Conservation (phyloP, 2,797 vertebrate species). For the Enteromius paludinosus region DNA sequence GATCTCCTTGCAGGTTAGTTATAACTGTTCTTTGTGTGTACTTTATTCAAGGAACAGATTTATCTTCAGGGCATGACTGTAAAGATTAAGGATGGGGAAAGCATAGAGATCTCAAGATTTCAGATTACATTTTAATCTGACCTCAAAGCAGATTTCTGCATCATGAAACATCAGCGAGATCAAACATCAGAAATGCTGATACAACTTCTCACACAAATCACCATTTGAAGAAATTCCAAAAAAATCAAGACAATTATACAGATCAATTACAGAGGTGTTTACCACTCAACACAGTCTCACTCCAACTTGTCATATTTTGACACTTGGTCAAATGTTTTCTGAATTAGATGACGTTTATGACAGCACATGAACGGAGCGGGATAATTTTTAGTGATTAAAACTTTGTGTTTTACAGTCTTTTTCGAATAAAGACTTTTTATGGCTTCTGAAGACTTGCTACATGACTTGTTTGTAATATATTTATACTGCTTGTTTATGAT, state of each 20-base stretch:
- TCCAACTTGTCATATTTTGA: too few species aligned
- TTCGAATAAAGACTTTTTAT: too few species aligned
- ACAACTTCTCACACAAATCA: slow-evolving; percentile 46
- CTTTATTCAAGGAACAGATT: slow-evolving; percentile 52
- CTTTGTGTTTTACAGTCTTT: too few species aligned
- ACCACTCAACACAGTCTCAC: background rate
- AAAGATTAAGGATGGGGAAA: slow-evolving; percentile 56
- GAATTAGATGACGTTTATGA: too few species aligned
- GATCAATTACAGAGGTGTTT: background rate
- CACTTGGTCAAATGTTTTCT: too few species aligned
- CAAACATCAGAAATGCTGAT: slow-evolving; percentile 43
- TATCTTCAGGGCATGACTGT: slow-evolving; percentile 50
- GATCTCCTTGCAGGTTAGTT: background rate
- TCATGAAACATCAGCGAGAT: slow-evolving; percentile 55
- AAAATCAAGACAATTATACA: background rate
- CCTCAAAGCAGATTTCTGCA: slow-evolving; percentile 53
- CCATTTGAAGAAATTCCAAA: slow-evolving; percentile 10
- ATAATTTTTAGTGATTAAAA: too few species aligned
- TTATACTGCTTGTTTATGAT: too few species aligned
- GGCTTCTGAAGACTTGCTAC: too few species aligned
- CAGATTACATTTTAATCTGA: slow-evolving; percentile 56
- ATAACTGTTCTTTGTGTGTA: slow-evolving; percentile 22
- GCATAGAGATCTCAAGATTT: slow-evolving; percentile 41
- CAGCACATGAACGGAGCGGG: too few species aligned
- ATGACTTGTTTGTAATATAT: too few species aligned